Conservation (phyloP, 1,140 invertebrate genomes). For the Notospermus geniculatus region DNA sequence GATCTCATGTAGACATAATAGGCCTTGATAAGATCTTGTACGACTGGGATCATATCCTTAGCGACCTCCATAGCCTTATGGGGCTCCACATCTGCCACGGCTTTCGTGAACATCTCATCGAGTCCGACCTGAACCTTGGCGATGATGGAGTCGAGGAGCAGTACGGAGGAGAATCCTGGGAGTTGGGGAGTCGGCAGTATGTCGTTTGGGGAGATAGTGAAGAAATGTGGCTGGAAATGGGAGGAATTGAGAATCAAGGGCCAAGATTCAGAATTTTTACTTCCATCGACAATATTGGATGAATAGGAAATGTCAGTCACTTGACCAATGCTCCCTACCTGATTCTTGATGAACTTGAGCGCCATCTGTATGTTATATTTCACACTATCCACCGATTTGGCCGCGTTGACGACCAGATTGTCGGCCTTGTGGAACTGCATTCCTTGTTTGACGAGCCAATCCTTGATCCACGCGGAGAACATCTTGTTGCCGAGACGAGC, state of each 20-base stretch:
- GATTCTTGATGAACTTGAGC: slow-evolving; percentile 55
- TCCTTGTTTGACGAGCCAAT: slow-evolving; percentile 85
- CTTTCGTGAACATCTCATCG: slow-evolving; percentile 57
- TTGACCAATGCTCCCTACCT: too few relatives aligned
- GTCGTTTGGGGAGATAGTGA: slow-evolving; percentile 12
- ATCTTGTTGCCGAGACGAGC: slow-evolving; percentile 70
- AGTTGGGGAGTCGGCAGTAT: slow-evolving; percentile 49
- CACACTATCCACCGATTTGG: slow-evolving; percentile 64
- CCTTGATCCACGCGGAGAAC: slow-evolving; percentile 71
- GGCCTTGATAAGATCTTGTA: slow-evolving; percentile 63
- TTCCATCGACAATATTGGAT: too few relatives aligned
- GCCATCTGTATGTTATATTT: slow-evolving; percentile 71
- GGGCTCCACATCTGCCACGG: slow-evolving; percentile 42
- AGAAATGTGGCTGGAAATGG: background rate
- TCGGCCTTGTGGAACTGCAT: slow-evolving; percentile 81
- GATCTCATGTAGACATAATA: slow-evolving; percentile 59
- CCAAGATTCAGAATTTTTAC: background rate
- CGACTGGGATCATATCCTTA: slow-evolving; percentile 64
- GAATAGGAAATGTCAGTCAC: too few relatives aligned
- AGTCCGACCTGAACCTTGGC: slow-evolving; percentile 70
- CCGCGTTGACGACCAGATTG: slow-evolving; percentile 69
- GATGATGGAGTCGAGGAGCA: slow-evolving; percentile 67
- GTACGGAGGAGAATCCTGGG: slow-evolving; percentile 67
- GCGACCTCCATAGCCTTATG: slow-evolving; percentile 50
- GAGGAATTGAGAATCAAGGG: background rate